phyloP scores from a whole-genome alignment of 35 echinoderm and acorn worm species.

The Eucidaris tribuloides region DNA sequence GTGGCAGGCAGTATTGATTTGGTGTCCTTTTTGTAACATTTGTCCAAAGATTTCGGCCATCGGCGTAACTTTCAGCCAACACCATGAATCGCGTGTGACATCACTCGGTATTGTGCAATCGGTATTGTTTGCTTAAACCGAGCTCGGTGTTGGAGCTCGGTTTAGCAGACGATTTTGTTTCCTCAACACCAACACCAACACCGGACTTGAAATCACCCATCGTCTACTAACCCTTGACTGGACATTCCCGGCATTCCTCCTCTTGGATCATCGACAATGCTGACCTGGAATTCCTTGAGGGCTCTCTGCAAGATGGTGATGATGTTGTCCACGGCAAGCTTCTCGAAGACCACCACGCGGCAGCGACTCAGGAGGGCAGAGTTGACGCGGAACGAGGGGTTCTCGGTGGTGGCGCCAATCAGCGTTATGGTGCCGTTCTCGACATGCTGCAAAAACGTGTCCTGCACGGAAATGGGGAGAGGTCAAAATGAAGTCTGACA shows the following conservation, averaged over 20 bases:
- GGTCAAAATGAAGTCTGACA: too few relatives aligned
- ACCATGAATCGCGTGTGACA: too few relatives aligned
- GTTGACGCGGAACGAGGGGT: slow-evolving; percentile 95
- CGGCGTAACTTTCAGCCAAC: too few relatives aligned
- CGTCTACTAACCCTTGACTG: slow-evolving; percentile 1
- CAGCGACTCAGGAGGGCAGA: slow-evolving; percentile 89
- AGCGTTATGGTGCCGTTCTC: slow-evolving; percentile 97
- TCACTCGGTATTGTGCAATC: too few relatives aligned
- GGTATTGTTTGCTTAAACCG: too few relatives aligned
- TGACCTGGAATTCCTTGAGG: slow-evolving; percentile 3
- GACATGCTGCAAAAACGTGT: slow-evolving; percentile 90
- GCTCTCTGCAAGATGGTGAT: slow-evolving; percentile 57
- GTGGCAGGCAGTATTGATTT: too few relatives aligned
- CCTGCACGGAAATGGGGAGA: slow-evolving; percentile 59
- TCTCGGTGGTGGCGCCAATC: slow-evolving; percentile 98
- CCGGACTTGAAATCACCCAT: too few relatives aligned
- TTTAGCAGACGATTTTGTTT: too few relatives aligned
- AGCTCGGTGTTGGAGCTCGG: too few relatives aligned
- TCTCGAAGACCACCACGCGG: slow-evolving; percentile 78
- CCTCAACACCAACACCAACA: too few relatives aligned
- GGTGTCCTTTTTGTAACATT: too few relatives aligned
- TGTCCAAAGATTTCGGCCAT: too few relatives aligned
- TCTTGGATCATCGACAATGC: not conserved
- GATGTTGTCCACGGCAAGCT: slow-evolving; percentile 67
- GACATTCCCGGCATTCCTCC: not conserved